These are phyloP conservation scores for Zophobas morio DNA, from an alignment of 1,140 invertebrate species.

Conservation along the genomic window DNA sequence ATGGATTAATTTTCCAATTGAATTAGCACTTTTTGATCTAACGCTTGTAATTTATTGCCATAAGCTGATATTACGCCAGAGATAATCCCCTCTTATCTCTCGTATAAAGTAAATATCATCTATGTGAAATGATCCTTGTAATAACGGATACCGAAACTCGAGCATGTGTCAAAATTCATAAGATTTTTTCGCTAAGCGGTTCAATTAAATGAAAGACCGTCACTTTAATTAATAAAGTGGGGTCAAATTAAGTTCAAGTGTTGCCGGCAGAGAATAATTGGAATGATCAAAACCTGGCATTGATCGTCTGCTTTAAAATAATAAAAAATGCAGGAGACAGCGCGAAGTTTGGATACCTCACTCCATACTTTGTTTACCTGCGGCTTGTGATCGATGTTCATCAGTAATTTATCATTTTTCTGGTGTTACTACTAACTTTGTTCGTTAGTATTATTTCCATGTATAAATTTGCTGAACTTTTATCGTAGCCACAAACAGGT, in stretches of 20 bases:
- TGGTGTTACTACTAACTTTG: neutral
- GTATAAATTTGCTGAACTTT: neutral
- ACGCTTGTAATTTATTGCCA: neutral
- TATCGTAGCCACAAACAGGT: neutral
- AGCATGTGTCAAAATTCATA: neutral
- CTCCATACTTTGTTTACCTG: neutral
- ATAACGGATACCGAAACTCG: neutral
- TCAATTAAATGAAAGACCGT: neutral
- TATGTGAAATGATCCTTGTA: neutral
- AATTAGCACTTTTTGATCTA: no score
- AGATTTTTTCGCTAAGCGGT: neutral
- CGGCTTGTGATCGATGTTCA: neutral
- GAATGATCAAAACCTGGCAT: slow-evolving; percentile 4
- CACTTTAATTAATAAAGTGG: slow-evolving; percentile 3
- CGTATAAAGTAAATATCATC: neutral
- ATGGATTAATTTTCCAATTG: no score
- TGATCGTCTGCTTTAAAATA: neutral
- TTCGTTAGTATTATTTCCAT: no score
- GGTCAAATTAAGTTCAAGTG: slow-evolving; percentile 11
- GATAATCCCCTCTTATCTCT: neutral
- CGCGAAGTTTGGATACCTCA: neutral
- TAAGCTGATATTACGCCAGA: neutral
- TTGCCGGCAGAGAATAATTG: slow-evolving; percentile 1
- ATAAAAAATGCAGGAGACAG: neutral
- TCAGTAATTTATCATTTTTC: slow-evolving; percentile 1